Evolutionary conservation across 2,113 vertebrate genomes (phyloP).

Genomic region (Halcyon malimbica): DNA sequence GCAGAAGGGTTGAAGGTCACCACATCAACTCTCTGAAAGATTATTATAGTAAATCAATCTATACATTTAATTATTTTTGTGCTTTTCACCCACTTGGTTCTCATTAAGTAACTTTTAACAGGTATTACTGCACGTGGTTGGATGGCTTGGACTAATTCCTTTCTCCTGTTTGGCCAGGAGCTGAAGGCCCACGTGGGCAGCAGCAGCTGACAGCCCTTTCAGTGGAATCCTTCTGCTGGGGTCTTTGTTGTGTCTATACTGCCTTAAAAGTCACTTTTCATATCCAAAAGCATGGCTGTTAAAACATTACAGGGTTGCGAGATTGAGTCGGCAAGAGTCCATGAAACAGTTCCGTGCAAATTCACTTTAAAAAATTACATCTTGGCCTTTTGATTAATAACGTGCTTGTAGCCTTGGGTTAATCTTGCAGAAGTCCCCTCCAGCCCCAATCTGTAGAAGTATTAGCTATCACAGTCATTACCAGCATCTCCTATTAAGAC

Average conservation of each 20-base stretch:
- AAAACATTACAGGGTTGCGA: background rate
- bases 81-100: background rate
- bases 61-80: background rate
- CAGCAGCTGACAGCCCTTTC: background rate
- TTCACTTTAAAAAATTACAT: slow-evolving; percentile 59
- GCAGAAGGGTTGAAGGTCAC: background rate
- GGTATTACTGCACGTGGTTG: rapidly evolving
- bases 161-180: background rate
- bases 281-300: background rate
- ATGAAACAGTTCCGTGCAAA: slow-evolving; percentile 10
- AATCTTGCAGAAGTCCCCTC: slow-evolving; percentile 32
- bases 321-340: background rate
- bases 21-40: background rate
- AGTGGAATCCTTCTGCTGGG: background rate
- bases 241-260: background rate
- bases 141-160: background rate
- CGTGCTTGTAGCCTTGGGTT: slow-evolving; percentile 32
- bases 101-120: background rate
- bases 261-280: slow-evolving; percentile 4
- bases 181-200: background rate
- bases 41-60: background rate
- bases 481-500: slow-evolving; percentile 58
- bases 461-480: slow-evolving; percentile 61
- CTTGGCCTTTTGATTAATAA: slow-evolving; percentile 56
- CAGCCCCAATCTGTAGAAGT: slow-evolving; percentile 16